Conservation (phyloP, 2,888 invertebrate species). For the Molanna angustata region DNA sequence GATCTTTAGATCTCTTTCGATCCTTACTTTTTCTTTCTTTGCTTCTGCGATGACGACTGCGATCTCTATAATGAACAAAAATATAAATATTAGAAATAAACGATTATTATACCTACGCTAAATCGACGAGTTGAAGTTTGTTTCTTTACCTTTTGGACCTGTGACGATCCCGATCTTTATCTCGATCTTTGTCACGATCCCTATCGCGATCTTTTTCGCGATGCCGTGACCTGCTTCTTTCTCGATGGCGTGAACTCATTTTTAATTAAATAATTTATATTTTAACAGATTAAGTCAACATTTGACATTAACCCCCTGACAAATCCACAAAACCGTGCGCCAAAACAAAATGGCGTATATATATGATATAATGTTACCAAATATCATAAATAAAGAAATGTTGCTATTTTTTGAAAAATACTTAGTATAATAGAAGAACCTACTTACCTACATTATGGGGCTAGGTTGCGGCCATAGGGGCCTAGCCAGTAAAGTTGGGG, state of each 20-base stretch:
- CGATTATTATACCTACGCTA: background rate
- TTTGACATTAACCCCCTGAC: too few relatives aligned
- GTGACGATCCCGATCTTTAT: slow-evolving; percentile 37
- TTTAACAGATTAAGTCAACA: too few relatives aligned
- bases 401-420: too few relatives aligned
- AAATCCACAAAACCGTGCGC: too few relatives aligned
- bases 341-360: too few relatives aligned
- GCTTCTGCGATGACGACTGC: slow-evolving; percentile 33
- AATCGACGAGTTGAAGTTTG: background rate
- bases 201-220: slow-evolving; percentile 33
- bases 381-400: too few relatives aligned
- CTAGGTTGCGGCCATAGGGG: too few relatives aligned
- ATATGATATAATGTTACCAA: too few relatives aligned
- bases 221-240: slow-evolving; percentile 51
- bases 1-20: slow-evolving; percentile 33
- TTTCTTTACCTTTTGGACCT: slow-evolving; percentile 31
- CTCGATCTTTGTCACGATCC: slow-evolving; percentile 39
- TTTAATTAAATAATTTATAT: too few relatives aligned
- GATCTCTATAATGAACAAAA: slow-evolving; percentile 32
- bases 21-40: slow-evolving; percentile 35
- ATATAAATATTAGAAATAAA: background rate
- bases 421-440: too few relatives aligned
- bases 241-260: slow-evolving; percentile 58
- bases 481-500: too few relatives aligned
- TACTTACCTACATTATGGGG: too few relatives aligned